Evolutionary conservation across 2,888 invertebrate species (phyloP).

Genomic region (Galeruca laticollis): DNA sequence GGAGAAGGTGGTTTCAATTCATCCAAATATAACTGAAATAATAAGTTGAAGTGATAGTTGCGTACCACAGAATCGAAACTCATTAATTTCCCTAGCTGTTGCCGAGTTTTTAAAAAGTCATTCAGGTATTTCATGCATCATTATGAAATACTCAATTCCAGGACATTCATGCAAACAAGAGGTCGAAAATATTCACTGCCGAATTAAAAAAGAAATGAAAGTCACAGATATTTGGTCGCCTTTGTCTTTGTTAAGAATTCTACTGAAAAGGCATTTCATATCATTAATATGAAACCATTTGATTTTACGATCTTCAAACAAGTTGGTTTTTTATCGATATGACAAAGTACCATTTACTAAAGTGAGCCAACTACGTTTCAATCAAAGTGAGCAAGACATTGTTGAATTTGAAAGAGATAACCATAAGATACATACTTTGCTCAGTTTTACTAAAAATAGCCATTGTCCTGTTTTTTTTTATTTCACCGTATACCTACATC

Average conservation of each 20-base stretch:
- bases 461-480: too few species aligned
- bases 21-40: slow-evolving; percentile 16
- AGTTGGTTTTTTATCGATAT: not conserved
- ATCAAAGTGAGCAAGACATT: not conserved
- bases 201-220: slow-evolving; percentile 40
- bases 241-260: too few species aligned
- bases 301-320: not conserved
- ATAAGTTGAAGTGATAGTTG: slow-evolving; percentile 16
- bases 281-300: not conserved
- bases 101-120: slow-evolving; percentile 41
- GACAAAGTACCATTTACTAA: slow-evolving; percentile 4
- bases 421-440: too few species aligned
- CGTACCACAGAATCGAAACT: slow-evolving; percentile 20
- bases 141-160: slow-evolving; percentile 43
- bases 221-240: slow-evolving; percentile 33
- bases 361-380: not conserved
- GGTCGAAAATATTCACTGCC: slow-evolving; percentile 48
- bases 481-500: too few species aligned
- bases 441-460: too few species aligned
- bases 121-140: slow-evolving; percentile 3
- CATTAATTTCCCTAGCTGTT: not conserved
- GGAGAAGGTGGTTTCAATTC: slow-evolving; percentile 18
- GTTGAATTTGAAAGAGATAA: not conserved
- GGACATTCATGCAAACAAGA: slow-evolving; percentile 51
- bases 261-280: too few species aligned